Evolutionary conservation across 2,797 vertebrate genomes (phyloP).

Genomic region (Accipiter minullus): DNA sequence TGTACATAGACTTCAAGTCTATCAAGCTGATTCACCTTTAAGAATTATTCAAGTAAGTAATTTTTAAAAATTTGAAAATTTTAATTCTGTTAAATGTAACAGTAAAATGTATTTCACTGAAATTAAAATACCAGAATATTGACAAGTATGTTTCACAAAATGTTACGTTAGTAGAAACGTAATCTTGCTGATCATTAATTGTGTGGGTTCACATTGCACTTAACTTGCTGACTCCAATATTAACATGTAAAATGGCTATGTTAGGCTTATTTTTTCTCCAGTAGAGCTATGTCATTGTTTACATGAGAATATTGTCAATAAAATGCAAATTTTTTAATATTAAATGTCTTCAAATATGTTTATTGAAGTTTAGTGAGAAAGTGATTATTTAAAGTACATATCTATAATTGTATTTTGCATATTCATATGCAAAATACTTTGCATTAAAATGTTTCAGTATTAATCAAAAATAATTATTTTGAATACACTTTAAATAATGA

Average conservation of each 20-base stretch:
- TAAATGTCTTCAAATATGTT: background rate
- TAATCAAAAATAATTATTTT: background rate
- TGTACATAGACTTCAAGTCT: conserved; percentile 89
- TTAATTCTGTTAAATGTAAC: background rate
- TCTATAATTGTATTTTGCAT: background rate
- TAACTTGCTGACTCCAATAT: background rate
- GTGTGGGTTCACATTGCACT: background rate
- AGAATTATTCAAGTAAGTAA: conserved; percentile 93
- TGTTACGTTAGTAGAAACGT: background rate
- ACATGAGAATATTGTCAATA: background rate
- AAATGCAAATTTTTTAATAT: background rate
- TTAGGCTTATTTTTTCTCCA: background rate
- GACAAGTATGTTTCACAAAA: background rate
- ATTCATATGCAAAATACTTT: background rate
- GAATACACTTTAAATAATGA: background rate
- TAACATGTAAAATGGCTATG: background rate
- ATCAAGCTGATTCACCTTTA: conserved; percentile 91
- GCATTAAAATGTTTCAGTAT: background rate
- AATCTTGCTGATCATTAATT: background rate
- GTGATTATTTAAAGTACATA: background rate
- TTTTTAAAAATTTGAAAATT: background rate
- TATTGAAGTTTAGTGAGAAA: background rate
- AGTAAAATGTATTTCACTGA: background rate
- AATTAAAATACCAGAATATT: background rate
- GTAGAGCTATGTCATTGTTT: background rate